Percentiles rank a stretch among this genome's conserved stretches.
These are phyloP conservation scores for Drosophila subpulchrella DNA, from an alignment of 1,140 invertebrate species.

Conservation along the genomic window DNA sequence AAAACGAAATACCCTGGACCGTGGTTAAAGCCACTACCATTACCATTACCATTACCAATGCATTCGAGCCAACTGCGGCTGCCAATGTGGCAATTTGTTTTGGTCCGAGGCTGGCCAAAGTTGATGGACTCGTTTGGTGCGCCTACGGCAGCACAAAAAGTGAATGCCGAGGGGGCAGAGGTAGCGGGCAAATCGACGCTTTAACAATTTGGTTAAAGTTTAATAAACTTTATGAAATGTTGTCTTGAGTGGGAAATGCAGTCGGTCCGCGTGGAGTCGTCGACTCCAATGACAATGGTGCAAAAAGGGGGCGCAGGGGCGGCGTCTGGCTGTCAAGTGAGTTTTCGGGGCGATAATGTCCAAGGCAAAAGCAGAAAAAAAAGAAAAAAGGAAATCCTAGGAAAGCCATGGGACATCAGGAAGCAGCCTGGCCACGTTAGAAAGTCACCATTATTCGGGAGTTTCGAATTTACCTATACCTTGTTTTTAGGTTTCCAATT, in stretches of 20 bases:
- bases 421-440: conserved; percentile 40
- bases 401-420: conserved; percentile 52
- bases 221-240: conserved; percentile 83
- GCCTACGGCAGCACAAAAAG: conserved; percentile 67
- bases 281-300: conserved; percentile 63
- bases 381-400: conserved; percentile 54
- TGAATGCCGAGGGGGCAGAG: conserved; percentile 46
- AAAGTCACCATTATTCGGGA: conserved; percentile 45
- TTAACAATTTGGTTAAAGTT: conserved; percentile 82
- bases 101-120: conserved; percentile 64
- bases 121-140: conserved; percentile 76
- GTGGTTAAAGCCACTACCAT: background rate
- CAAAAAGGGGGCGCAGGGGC: background rate
- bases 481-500: conserved; percentile 8
- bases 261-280: conserved; percentile 45
- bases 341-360: conserved; percentile 55
- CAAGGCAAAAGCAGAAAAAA: conserved; percentile 16
- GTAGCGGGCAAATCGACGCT: conserved; percentile 54
- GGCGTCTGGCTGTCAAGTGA: conserved; percentile 39
- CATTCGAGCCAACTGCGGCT: conserved; percentile 27
- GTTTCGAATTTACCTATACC: conserved; percentile 10
- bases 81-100: conserved; percentile 68
- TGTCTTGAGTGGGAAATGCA: conserved; percentile 80
- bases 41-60: conserved; percentile 37
- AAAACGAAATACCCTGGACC: conserved; percentile 17